Base-by-base conservation (phyloP, 2,797 vertebrate species). In the Macrochelys suwanniensis region DNA sequence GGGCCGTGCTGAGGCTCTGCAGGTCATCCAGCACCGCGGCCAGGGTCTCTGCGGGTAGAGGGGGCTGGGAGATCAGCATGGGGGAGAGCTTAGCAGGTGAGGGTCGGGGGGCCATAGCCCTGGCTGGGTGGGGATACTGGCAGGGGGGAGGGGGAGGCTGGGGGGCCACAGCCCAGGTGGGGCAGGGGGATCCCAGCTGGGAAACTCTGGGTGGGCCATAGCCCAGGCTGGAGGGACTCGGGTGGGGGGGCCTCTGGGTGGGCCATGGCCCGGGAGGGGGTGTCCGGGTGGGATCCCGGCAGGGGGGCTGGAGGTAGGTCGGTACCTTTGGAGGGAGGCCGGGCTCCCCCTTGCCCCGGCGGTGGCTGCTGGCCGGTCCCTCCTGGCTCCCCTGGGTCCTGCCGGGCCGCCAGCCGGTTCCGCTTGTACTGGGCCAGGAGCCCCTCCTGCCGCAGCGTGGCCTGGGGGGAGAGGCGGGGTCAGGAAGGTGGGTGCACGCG, bases 21-120 rank as follows among this genome's bases (percentile, higher is more conserved):
- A 99, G 98, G 94, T 98, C 98, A 78, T 98, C 98, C 65, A 99
- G 97, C 96, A 99, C 98, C 85, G 97, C 97, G 89, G 98, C 95
- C 59, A 99, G 97, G 78, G 97, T 97, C 45, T 97, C 99, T 99
- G 95, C 87, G 54, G 21, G 42, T 71, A 65, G 13, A 85, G 26
- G 56, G 61, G 74, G 94, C 50, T 47, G 53, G 96, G 53, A 97
- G 76, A n/a, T 54, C n/a, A 2, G 88, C 84, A 16, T 15, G 76
- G 56, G 26, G 8, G 3, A 7, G 28, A 13, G 5, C 11, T 2
- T 23, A 77, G 25, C 49, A 54, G 37, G 80, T 16, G 47, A 33
- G 59, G 59, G 31, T 16, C 2, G 1, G 28, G 56, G 56, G 23
- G 10, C 9, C 23, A 11, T 26, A 25, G 25, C 23, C 23, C 54